These are phyloP conservation scores for Pogoniulus pusillus DNA, from an alignment of 2,797 vertebrate species.

Conservation along the genomic window DNA sequence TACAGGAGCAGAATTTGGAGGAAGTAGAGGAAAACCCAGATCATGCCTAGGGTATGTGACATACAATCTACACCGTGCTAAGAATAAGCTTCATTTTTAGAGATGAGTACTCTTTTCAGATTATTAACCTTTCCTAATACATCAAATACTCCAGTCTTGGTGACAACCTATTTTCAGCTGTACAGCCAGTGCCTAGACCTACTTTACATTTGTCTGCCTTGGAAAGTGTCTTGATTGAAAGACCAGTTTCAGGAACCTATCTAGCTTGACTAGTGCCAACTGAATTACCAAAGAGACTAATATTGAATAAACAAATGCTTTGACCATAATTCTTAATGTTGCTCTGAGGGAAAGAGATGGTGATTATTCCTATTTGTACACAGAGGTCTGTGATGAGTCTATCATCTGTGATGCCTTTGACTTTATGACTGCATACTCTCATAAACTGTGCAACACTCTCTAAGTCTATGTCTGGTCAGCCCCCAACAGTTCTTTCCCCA, in stretches of 20 bases:
- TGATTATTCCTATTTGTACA: not conserved
- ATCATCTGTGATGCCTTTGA: not conserved
- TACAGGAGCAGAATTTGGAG: not conserved
- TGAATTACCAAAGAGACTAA: not conserved
- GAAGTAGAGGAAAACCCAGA: not conserved
- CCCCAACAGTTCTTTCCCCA: not conserved
- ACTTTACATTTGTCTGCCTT: not conserved
- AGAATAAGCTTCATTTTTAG: not conserved
- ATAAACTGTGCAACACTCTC: not conserved
- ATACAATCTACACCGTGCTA: not conserved
- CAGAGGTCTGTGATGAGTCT: not conserved
- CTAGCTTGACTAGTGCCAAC: not conserved
- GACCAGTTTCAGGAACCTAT: not conserved
- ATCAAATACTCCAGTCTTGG: not conserved
- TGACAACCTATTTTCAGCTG: not conserved
- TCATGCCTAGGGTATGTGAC: not conserved
- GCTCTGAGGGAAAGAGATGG: not conserved
- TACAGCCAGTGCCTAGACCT: not conserved
- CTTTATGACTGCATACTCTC: not conserved
- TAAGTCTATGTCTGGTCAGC: not conserved
- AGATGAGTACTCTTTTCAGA: not conserved
- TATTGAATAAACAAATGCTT: not conserved
- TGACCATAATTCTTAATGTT: not conserved
- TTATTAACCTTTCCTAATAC: not conserved
- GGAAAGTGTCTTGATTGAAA: not conserved